Percentiles rank a stretch among this genome's conserved stretches.
Conservation (phyloP, 2,113 vertebrate species). For the Talpa occidentalis region DNA sequence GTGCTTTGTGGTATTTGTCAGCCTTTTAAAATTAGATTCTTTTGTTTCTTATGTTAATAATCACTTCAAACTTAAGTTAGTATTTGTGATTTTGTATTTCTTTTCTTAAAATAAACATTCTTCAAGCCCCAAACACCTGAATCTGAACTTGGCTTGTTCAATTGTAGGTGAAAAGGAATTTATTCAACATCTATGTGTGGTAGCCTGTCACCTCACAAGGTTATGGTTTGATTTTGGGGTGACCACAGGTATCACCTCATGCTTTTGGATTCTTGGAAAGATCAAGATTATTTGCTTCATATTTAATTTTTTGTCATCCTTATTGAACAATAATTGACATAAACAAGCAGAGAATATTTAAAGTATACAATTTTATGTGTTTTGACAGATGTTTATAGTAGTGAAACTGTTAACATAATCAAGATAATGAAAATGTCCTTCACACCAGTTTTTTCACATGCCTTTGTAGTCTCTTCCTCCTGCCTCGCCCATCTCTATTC, state of each 20-base stretch:
- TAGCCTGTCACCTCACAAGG: background rate
- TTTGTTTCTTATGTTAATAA: background rate
- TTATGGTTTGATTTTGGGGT: background rate
- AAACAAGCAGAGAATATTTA: background rate
- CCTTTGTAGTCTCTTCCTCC: background rate
- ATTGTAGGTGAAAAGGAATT: background rate
- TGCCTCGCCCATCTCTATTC: background rate
- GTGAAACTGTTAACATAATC: background rate
- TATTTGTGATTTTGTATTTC: background rate
- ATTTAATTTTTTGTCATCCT: background rate
- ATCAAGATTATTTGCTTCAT: background rate
- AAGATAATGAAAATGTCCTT: background rate
- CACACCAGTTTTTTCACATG: background rate
- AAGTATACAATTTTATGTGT: background rate
- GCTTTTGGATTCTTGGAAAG: background rate
- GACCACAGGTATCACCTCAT: background rate
- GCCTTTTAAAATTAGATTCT: slow-evolving; percentile 23
- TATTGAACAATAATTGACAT: background rate
- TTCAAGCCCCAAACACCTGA: background rate
- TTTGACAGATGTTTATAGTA: background rate
- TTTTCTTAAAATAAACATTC: slow-evolving; percentile 13
- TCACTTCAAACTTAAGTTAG: background rate
- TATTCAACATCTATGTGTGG: background rate
- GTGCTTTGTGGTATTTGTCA: background rate
- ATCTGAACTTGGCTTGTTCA: background rate